Base-by-base conservation (phyloP, 2,113 vertebrate genomes). In the Sinocyclocheilus grahami region DNA sequence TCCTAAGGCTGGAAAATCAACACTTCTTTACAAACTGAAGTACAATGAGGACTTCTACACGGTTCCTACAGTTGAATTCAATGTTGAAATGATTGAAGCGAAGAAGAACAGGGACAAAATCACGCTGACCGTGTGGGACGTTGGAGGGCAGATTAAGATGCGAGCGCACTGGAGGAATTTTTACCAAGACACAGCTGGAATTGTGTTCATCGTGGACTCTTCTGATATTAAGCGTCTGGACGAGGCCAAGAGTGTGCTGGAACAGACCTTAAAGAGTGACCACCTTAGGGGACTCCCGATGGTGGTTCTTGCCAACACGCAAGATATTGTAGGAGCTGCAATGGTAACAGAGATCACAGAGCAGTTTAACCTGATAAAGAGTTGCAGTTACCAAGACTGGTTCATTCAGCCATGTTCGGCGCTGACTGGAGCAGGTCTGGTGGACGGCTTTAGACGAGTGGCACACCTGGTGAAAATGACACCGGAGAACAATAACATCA, bases 1-100 rank as follows among this genome's bases (percentile, higher is more conserved):
- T 99, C n/a, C 90, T 99, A 27, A 97, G 98, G 8, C 97, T 0
- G 98, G 98, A 0, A 99, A 99, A 92, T 97, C 98, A 0, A 97
- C 96, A 0, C 90, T 99, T 11, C 92, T 99, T 18, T 99, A 96
- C 89, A 96, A 92, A 82, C 22, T 98, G 33, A 97, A 96, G 80
- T 92, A 91, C 5, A 85, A 93, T 0, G 85, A 89, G 0, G 53
- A 2, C 1, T 94, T 95, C 13, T 48, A 72, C 12, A 99, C 97
- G 0, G 84, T 88, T 0, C 96, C 97, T 0, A 99, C 98, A 0
- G 90, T 99, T 0, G 97, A 97, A 53, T 99, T 99, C 83, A 99
- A 99, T 0, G 97, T 99, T 85, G 97, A 98, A 82, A 98, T 96
- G 97, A 84, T 98, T 0, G 95, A 97, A 37, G 88, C 86, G 0